Evolutionary conservation across 1,140 invertebrate genomes (phyloP).

Genomic region (Carposina sasakii): DNA sequence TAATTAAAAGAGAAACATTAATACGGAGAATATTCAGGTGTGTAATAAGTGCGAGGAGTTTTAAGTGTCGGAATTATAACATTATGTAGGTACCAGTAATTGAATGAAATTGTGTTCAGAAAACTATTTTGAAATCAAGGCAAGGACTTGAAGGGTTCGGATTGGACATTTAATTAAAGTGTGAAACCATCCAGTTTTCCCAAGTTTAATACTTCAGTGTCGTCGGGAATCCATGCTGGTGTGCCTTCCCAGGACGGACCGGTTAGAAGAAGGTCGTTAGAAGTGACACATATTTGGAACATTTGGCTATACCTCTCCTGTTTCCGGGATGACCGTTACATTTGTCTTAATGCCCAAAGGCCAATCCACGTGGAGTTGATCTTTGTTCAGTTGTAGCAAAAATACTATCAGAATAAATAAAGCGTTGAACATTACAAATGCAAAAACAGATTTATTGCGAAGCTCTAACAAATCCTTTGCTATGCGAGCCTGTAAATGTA

Average conservation of each 20-base stretch:
- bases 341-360: constrained; percentile 95
- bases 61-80: too few species aligned
- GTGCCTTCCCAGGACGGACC: constrained; percentile 69
- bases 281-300: constrained; percentile 61
- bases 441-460: constrained; percentile 96
- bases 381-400: constrained; percentile 98
- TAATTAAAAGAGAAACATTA: constrained; percentile 52
- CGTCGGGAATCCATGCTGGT: constrained; percentile 63
- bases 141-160: constrained; percentile 24
- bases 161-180: constrained; percentile 45
- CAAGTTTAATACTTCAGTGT: constrained; percentile 53
- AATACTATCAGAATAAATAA: constrained; percentile 99
- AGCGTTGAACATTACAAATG: constrained; percentile 99
- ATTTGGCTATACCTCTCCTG: constrained; percentile 83
- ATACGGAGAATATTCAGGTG: too few species aligned
- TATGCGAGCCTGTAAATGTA: constrained; percentile 85
- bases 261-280: constrained; percentile 71
- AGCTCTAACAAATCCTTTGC: constrained; percentile 92
- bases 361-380: constrained; percentile 95
- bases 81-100: not conserved
- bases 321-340: constrained; percentile 93
- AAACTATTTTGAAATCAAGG: constrained; percentile 1
- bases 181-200: constrained; percentile 46
- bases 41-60: too few species aligned
- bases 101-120: not conserved